phyloP scores from a whole-genome alignment of 2,113 vertebrate genomes.

The Hirundichthys speculiger region DNA sequence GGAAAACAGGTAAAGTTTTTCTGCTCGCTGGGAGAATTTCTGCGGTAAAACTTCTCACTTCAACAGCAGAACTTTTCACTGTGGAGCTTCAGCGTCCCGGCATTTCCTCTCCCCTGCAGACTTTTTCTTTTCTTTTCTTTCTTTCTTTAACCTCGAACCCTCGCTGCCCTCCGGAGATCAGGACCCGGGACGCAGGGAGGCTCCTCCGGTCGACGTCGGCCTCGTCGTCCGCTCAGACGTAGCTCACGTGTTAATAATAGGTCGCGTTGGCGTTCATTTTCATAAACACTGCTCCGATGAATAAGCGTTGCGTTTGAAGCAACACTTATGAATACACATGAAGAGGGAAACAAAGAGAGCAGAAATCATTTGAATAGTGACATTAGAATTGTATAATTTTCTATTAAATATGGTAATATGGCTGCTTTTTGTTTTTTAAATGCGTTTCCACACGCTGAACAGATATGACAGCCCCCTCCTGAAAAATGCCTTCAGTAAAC shows the following conservation, averaged over 20 bases:
- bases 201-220: constrained; percentile 85
- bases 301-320: constrained; percentile 85
- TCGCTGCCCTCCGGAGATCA: constrained; percentile 1
- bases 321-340: constrained; percentile 89
- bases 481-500: constrained; percentile 93
- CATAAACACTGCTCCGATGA: constrained; percentile 94
- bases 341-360: constrained; percentile 80
- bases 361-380: constrained; percentile 87
- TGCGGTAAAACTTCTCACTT: too few relatives aligned
- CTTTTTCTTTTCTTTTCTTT: too few relatives aligned
- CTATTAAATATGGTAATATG: constrained; percentile 94
- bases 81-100: too few relatives aligned
- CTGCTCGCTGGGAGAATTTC: background rate
- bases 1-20: constrained; percentile 43
- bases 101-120: too few relatives aligned
- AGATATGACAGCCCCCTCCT: constrained; percentile 85
- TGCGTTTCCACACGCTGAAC: constrained; percentile 82
- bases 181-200: constrained; percentile 45
- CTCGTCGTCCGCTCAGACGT: constrained; percentile 87
- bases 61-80: too few relatives aligned
- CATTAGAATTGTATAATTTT: constrained; percentile 88
- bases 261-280: constrained; percentile 86
- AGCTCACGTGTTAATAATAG: constrained; percentile 90
- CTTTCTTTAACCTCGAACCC: too few relatives aligned
- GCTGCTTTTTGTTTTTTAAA: constrained; percentile 90